Percentiles rank a stretch among this genome's conserved stretches.
phyloP scores from a whole-genome alignment of 2,113 vertebrate genomes.

The Shinisaurus crocodilurus region DNA sequence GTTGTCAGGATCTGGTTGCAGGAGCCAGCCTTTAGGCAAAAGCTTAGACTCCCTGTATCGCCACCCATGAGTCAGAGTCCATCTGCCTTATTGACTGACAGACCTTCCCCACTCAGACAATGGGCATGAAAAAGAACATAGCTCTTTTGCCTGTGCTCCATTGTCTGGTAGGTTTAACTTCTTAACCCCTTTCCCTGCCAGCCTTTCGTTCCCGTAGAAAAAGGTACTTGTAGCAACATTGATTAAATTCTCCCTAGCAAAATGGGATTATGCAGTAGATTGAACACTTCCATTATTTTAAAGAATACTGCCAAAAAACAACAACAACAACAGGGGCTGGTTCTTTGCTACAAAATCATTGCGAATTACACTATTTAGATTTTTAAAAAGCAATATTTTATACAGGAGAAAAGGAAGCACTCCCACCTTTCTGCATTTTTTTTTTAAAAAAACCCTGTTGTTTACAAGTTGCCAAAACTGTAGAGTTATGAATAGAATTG shows the following conservation, averaged over 20 bases:
- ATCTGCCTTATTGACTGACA: constrained; percentile 77
- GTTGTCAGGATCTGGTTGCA: constrained; percentile 70
- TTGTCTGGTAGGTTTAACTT: constrained; percentile 79
- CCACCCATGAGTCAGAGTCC: constrained; percentile 80
- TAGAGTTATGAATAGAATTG: not conserved
- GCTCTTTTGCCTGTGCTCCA: constrained; percentile 63
- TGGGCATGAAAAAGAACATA: constrained; percentile 72
- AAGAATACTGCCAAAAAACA: not conserved
- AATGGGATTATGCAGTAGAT: constrained; percentile 21
- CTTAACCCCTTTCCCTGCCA: constrained; percentile 75
- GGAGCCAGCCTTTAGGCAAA: constrained; percentile 70
- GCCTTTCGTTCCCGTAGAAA: constrained; percentile 56
- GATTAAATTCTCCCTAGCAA: constrained; percentile 43
- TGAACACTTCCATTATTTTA: constrained; percentile 33
- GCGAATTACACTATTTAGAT: not conserved
- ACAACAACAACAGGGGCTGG: not conserved
- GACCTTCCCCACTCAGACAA: constrained; percentile 65
- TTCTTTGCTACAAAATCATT: constrained; percentile 4
- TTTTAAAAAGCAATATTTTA: not conserved
- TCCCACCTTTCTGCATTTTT: too few relatives aligned
- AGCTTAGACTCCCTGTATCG: constrained; percentile 66
- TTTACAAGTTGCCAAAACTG: not conserved
- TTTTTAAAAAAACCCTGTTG: not conserved
- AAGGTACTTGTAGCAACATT: constrained; percentile 35
- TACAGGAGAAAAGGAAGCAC: not conserved